Evolutionary conservation across 1,140 invertebrate genomes (phyloP).

Genomic region (Drosophila trapezifrons): DNA sequence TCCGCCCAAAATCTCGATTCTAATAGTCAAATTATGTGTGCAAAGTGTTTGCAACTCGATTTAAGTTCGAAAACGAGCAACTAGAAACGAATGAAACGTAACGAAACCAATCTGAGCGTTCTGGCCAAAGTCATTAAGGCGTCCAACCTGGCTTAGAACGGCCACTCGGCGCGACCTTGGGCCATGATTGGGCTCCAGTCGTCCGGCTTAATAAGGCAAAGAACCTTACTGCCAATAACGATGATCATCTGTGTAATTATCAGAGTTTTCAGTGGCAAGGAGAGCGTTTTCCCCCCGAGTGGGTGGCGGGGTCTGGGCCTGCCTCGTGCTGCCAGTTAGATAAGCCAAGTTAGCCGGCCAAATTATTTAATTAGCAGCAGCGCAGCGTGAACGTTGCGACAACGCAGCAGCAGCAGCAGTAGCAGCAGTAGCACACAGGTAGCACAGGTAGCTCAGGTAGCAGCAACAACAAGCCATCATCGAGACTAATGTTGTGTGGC

Average conservation of each 20-base stretch:
- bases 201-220: slow-evolving; percentile 73
- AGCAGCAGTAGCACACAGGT: slow-evolving; percentile 12
- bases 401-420: slow-evolving; percentile 38
- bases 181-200: slow-evolving; percentile 60
- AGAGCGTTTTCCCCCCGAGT: slow-evolving; percentile 25
- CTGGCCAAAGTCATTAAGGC: slow-evolving; percentile 74
- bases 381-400: slow-evolving; percentile 66
- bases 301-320: slow-evolving; percentile 3
- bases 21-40: slow-evolving; percentile 42
- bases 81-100: slow-evolving; percentile 46
- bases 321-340: slow-evolving; percentile 47
- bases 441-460: not conserved
- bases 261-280: slow-evolving; percentile 16
- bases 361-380: slow-evolving; percentile 68
- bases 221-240: slow-evolving; percentile 64
- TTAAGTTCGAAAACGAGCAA: slow-evolving; percentile 18
- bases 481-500: slow-evolving; percentile 73
- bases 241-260: slow-evolving; percentile 60
- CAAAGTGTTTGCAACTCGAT: slow-evolving; percentile 37
- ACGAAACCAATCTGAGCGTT: slow-evolving; percentile 61
- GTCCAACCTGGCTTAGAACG: slow-evolving; percentile 69
- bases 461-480: slow-evolving; percentile 43
- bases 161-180: slow-evolving; percentile 68
- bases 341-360: slow-evolving; percentile 48
- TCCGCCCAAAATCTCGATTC: slow-evolving; percentile 24